Evolutionary conservation across 2,113 vertebrate species (phyloP), one percentile per base, ranked within the genome.

Genomic region (Asarcornis scutulata): DNA sequence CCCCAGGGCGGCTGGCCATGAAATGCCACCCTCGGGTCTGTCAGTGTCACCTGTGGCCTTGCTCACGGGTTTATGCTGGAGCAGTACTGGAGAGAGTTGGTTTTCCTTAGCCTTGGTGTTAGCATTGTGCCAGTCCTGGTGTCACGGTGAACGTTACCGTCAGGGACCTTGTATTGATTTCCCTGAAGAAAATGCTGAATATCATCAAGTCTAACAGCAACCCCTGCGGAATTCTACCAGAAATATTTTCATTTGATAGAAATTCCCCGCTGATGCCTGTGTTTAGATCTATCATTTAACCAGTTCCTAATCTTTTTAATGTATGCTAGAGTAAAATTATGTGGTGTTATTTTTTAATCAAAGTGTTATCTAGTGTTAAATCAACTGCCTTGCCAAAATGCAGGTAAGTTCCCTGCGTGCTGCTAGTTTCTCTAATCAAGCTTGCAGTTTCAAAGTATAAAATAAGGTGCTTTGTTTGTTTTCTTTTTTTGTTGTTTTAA

Each of bases 401-500:
- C 71, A 60, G 56, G 84, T 87, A 79, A 69, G 9, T 76, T 92
- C 40, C 7, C 15, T 20, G 25, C 1, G 0, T 83, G 52, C 38
- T 38, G 36, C 72, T 88, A 29, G 44, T 79, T 94, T 66, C 44
- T 73, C n/a, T 91, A 79, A 73, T 67, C 58, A 58, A 62, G 48
- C 38, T 69, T 82, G 8, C 9, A 62, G 66, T 93, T 95, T 82
- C 59, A 52, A 85, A 83, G 72, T 87, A 74, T 82, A 74, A 96
- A 95, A 85, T 83, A 60, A 95, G 75, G 79, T 89, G 63, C 63
- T 95, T 82, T 91, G 69, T 92, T 95, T 96, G 84, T 68, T 95
- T 97, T 71, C 83, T 88, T 95, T 52, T 52, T 79, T 29, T 87
- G 77, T 95, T 93, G 76, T 92, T 95, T 95, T 94, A 94, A 92